phyloP scores from a whole-genome alignment of 2,797 vertebrate species.

The Ctenopoma kingsleyae region DNA sequence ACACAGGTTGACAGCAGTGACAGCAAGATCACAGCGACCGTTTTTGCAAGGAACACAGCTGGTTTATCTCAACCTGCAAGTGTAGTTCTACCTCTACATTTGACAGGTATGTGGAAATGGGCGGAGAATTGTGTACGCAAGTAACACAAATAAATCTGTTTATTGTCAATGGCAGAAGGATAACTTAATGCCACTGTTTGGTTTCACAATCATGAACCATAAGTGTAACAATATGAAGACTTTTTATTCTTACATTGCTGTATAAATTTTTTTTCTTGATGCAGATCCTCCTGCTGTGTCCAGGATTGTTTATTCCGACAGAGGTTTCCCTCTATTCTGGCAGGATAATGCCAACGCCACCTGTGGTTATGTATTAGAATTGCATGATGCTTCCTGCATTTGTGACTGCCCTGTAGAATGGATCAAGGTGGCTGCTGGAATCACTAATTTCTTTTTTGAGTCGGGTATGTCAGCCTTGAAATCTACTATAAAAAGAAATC shows the following conservation, averaged over 20 bases:
- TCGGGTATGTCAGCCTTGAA: slow-evolving; percentile 67
- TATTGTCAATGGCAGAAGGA: background rate
- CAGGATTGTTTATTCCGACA: slow-evolving; percentile 35
- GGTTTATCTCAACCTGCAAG: slow-evolving; percentile 69
- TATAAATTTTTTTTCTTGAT: slow-evolving; percentile 38
- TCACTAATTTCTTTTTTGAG: slow-evolving; percentile 62
- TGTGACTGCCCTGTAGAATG: slow-evolving; percentile 77
- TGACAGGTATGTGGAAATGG: slow-evolving; percentile 65
- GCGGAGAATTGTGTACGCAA: background rate
- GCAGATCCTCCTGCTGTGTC: slow-evolving; percentile 37
- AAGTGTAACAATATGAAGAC: background rate
- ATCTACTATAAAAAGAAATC: background rate
- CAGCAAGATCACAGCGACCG: slow-evolving; percentile 55
- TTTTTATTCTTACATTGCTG: background rate
- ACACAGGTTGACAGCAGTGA: slow-evolving; percentile 43
- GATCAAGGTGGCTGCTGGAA: slow-evolving; percentile 69
- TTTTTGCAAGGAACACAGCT: slow-evolving; percentile 71
- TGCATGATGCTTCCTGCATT: slow-evolving; percentile 68
- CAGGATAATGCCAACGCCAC: slow-evolving; percentile 58
- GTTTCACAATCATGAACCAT: background rate
- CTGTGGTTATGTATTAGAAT: slow-evolving; percentile 80
- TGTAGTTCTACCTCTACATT: slow-evolving; percentile 58
- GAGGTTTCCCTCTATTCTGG: slow-evolving; percentile 79
- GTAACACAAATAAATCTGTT: background rate
- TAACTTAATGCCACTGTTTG: slow-evolving; percentile 1